A percentile compares a stretch with the other conserved stretches of the same genome.
Conservation (phyloP, 2,113 vertebrate genomes). For the Macrotus californicus region DNA sequence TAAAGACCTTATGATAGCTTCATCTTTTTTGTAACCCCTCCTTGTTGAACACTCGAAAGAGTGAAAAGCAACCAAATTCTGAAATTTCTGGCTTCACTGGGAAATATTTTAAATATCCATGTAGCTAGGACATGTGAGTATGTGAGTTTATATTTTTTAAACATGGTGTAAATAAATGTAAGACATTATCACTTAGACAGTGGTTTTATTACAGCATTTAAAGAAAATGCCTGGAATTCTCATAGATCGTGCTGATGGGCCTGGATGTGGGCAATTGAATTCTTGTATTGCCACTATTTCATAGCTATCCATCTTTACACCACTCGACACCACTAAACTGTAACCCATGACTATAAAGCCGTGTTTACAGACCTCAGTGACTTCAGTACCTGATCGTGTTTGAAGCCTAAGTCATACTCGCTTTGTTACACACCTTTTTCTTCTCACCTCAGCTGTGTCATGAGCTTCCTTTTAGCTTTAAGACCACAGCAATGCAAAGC, state of each 20-base stretch:
- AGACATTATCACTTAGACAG: not conserved
- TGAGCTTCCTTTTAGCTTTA: conserved; percentile 46
- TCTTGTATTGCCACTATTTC: conserved; percentile 31
- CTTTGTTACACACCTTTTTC: conserved; percentile 33
- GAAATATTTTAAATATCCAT: conserved; percentile 21
- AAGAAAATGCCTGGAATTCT: conserved; percentile 27
- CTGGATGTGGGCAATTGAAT: conserved; percentile 37
- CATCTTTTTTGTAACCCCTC: not conserved
- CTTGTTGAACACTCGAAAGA: not conserved
- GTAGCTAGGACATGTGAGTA: not conserved
- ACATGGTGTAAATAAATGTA: not conserved
- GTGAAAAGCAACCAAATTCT: not conserved
- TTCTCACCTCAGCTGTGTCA: conserved; percentile 52
- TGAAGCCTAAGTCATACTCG: conserved; percentile 11
- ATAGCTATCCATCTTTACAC: conserved; percentile 41
- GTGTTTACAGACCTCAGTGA: conserved; percentile 60
- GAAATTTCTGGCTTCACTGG: not conserved
- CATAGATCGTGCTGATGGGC: not conserved
- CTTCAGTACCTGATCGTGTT: conserved; percentile 49
- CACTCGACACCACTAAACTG: conserved; percentile 41
- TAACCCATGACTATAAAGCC: conserved; percentile 55
- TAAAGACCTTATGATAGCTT: not conserved
- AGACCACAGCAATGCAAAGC: not conserved
- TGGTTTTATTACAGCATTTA: conserved; percentile 30
- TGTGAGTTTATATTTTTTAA: not conserved